Conservation (phyloP, 2,888 invertebrate species). For the Diogma glabrata region DNA sequence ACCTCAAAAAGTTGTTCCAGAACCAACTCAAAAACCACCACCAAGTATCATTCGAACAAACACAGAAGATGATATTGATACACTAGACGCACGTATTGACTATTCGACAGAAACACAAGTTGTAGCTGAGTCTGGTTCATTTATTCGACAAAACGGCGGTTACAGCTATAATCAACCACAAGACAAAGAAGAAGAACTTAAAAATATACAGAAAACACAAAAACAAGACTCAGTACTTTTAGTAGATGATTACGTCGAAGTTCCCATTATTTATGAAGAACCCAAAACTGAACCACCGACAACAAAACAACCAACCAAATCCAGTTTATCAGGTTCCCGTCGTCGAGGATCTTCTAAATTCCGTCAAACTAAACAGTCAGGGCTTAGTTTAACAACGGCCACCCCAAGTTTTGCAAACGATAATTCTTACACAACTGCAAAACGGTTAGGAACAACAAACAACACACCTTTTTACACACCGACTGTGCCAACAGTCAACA, state of each 20-base stretch:
- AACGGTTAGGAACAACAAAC: conserved; percentile 30
- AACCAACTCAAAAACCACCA: no score
- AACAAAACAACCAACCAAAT: not conserved
- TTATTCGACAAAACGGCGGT: conserved; percentile 32
- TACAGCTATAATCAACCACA: not conserved
- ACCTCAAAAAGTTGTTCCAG: not conserved
- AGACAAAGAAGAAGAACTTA: conserved; percentile 3
- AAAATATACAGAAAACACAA: not conserved
- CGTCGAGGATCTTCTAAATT: conserved; percentile 12
- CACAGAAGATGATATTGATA: not conserved
- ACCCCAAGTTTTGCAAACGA: conserved; percentile 17
- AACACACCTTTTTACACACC: conserved; percentile 35
- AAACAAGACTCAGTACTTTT: not conserved
- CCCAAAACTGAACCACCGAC: conserved; percentile 21
- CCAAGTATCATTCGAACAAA: not conserved
- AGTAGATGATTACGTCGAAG: conserved; percentile 7
- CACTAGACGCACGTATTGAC: conserved; percentile 12
- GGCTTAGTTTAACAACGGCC: conserved; percentile 20
- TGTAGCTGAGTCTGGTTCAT: conserved; percentile 66
- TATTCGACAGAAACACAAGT: conserved; percentile 53
- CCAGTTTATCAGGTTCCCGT: conserved; percentile 1
- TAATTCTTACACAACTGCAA: conserved; percentile 30
- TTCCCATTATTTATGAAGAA: not conserved
- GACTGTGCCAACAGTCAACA: conserved; percentile 30
- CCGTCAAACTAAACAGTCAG: not conserved